Evolutionary conservation across 2,888 invertebrate genomes (phyloP).

Genomic region (Julus scandinavius): DNA sequence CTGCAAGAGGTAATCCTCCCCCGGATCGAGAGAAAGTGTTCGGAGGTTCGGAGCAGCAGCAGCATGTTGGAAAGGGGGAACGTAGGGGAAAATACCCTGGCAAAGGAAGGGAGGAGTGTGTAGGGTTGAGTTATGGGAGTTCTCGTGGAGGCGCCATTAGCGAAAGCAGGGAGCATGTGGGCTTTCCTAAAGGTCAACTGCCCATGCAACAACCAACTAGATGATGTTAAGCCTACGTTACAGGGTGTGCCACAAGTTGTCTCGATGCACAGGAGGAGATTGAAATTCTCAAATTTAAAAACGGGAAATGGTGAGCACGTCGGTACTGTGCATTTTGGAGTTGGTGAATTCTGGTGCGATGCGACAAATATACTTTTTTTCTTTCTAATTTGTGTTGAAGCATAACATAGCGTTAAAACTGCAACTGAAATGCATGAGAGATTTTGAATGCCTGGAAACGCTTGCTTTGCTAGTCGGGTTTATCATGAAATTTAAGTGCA

Average conservation of each 20-base stretch:
- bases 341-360: no score
- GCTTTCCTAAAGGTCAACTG: conserved; percentile 9
- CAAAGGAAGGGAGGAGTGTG: neutral
- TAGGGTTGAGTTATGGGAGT: neutral
- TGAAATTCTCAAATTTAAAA: no score
- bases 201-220: neutral
- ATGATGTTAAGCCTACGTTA: neutral
- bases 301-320: no score
- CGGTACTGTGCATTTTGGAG: no score
- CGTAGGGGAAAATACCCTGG: neutral
- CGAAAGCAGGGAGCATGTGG: neutral
- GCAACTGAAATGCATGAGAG: neutral
- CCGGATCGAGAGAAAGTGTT: conserved; percentile 13
- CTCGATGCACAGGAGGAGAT: no score
- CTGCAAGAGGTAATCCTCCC: conserved; percentile 33
- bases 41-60: neutral
- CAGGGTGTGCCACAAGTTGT: neutral
- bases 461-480: neutral
- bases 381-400: no score
- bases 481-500: neutral
- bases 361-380: no score
- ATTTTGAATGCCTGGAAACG: conserved; percentile 5
- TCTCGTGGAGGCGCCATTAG: neutral
- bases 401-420: neutral
- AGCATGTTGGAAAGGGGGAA: neutral